Conservation (phyloP, 2,797 vertebrate genomes). For the Pelodytes ibericus region DNA sequence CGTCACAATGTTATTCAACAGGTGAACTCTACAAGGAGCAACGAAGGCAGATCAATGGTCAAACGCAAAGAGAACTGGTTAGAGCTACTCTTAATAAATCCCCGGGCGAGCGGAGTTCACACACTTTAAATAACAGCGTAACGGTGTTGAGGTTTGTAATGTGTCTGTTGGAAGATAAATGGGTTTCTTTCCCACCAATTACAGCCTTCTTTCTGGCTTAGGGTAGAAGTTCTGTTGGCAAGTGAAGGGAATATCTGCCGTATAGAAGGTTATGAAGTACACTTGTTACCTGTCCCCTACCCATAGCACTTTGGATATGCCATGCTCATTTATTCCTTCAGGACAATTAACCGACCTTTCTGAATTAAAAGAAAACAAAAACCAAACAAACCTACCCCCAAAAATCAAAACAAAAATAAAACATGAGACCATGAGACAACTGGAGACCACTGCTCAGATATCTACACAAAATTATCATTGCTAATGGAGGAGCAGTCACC, state of each 20-base stretch:
- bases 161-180: constrained; percentile 30
- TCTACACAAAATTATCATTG: too few relatives aligned
- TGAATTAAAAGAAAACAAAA: too few relatives aligned
- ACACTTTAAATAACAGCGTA: constrained; percentile 20
- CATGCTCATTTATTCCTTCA: too few relatives aligned
- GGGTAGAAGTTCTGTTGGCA: background rate
- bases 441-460: too few relatives aligned
- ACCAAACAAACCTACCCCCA: too few relatives aligned
- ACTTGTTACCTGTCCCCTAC: too few relatives aligned
- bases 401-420: too few relatives aligned
- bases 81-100: constrained; percentile 21
- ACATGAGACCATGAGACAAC: too few relatives aligned
- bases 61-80: constrained; percentile 45
- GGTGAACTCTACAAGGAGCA: constrained; percentile 46
- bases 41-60: constrained; percentile 51
- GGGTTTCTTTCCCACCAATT: background rate
- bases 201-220: background rate
- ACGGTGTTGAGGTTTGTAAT: constrained; percentile 42
- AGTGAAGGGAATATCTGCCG: background rate
- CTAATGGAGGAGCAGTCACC: too few relatives aligned
- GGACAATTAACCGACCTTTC: too few relatives aligned
- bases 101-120: constrained; percentile 11
- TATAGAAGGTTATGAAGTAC: too few relatives aligned
- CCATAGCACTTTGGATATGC: too few relatives aligned
- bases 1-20: constrained; percentile 57